Evolutionary conservation across 2,113 vertebrate species (phyloP).

Genomic region (Rhinolophus sinicus): DNA sequence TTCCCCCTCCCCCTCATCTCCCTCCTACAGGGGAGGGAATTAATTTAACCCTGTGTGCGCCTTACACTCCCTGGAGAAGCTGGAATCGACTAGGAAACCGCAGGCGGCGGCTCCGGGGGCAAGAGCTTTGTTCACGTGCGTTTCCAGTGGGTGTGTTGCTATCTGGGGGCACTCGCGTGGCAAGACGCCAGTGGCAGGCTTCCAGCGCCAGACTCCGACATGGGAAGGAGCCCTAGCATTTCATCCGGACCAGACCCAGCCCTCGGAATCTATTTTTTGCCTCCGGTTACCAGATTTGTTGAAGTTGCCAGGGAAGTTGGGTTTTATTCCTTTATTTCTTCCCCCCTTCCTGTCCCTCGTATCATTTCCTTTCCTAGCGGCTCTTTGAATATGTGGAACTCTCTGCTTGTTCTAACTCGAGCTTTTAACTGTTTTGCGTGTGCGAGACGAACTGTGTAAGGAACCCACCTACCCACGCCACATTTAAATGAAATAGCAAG

Average conservation of each 20-base stretch:
- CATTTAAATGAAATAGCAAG: background rate
- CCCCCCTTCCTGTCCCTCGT: background rate
- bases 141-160: slow-evolving; percentile 52
- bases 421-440: background rate
- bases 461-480: background rate
- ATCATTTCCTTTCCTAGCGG: slow-evolving; percentile 11
- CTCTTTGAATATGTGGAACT: slow-evolving; percentile 40
- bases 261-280: slow-evolving; percentile 56
- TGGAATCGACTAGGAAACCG: background rate
- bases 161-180: slow-evolving; percentile 61
- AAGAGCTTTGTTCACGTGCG: slow-evolving; percentile 68
- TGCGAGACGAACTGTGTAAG: background rate
- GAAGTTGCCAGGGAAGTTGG: slow-evolving; percentile 65
- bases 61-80: background rate
- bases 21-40: slow-evolving; percentile 72
- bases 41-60: slow-evolving; percentile 84
- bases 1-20: slow-evolving; percentile 70
- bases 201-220: slow-evolving; percentile 30
- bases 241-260: slow-evolving; percentile 67
- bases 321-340: slow-evolving; percentile 12
- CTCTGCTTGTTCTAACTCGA: background rate
- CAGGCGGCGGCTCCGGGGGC: slow-evolving; percentile 18
- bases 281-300: slow-evolving; percentile 61
- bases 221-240: slow-evolving; percentile 44
- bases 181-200: slow-evolving; percentile 45